Evolutionary conservation across 2,113 vertebrate species (phyloP).

Genomic region (Calypte anna): DNA sequence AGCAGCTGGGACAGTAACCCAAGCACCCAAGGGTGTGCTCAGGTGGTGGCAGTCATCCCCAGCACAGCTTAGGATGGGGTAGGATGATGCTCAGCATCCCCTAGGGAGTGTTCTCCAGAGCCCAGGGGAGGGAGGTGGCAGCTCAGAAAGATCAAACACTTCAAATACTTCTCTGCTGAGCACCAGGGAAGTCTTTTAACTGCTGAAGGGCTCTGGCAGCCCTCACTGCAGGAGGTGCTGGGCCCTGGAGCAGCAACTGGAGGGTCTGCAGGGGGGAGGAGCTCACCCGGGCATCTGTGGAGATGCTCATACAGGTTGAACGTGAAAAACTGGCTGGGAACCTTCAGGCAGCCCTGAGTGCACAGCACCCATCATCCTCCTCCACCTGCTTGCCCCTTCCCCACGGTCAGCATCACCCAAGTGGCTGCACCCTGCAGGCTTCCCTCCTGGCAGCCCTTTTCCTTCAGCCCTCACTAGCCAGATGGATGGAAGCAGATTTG

Average conservation of each 20-base stretch:
- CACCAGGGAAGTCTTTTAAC: fast-evolving
- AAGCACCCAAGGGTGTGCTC: fast-evolving
- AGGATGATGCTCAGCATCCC: fast-evolving
- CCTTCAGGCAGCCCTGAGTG: background rate
- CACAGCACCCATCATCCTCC: background rate
- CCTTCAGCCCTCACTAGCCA: background rate
- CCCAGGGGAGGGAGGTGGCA: fast-evolving
- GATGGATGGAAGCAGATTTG: background rate
- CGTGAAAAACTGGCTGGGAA: fast-evolving
- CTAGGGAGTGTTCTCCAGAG: background rate
- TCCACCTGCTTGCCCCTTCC: background rate
- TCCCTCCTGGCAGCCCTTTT: background rate
- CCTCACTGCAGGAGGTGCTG: background rate
- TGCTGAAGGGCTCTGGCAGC: background rate
- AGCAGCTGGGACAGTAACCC: fast-evolving
- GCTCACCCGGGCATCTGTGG: fast-evolving
- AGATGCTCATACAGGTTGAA: fast-evolving
- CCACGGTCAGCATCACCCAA: fast-evolving
- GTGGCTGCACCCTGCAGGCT: background rate
- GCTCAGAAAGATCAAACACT: background rate
- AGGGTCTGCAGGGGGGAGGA: background rate
- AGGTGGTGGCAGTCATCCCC: fast-evolving
- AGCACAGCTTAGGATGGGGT: background rate
- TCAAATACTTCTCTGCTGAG: background rate
- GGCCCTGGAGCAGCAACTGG: fast-evolving